A percentile compares a stretch with the other conserved stretches of the same genome.
Conservation (phyloP, 2,797 vertebrate species). For the Lemur catta region DNA sequence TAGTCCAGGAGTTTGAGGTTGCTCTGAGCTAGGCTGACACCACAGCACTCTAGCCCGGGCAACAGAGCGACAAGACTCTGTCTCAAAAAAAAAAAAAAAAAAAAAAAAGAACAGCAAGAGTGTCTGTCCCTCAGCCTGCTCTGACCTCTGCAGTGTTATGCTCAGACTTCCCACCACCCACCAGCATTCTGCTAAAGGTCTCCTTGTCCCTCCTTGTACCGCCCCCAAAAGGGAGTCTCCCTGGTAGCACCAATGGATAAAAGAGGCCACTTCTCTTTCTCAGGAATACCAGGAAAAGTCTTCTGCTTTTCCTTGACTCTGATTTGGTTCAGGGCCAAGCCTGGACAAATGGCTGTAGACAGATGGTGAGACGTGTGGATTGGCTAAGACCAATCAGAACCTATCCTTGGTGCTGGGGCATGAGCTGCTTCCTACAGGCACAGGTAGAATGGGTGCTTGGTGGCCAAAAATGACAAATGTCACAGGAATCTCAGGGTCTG, state of each 20-base stretch:
- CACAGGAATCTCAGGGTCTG: background rate
- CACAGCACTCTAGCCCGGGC: no score
- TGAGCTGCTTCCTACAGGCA: background rate
- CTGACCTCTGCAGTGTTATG: background rate
- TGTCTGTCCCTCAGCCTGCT: background rate
- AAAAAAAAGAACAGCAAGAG: background rate
- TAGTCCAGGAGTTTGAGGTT: no score
- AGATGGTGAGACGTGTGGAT: background rate
- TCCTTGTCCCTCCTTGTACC: background rate
- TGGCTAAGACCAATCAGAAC: background rate
- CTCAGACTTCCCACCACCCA: background rate
- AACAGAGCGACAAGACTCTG: no score
- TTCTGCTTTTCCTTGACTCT: background rate
- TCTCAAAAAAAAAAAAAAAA: no score
- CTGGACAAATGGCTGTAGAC: background rate
- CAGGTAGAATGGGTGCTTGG: background rate
- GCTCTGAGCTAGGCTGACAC: no score
- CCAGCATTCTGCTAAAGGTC: background rate
- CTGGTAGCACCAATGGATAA: background rate
- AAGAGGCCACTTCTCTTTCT: background rate
- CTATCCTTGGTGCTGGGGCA: background rate
- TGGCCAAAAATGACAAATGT: background rate
- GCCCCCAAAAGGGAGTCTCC: background rate
- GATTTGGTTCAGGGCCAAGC: background rate
- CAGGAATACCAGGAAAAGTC: background rate